Percentiles rank a stretch among this genome's conserved stretches.
Evolutionary conservation across 2,888 invertebrate species (phyloP).

Genomic region (Pemphredon lugubris): DNA sequence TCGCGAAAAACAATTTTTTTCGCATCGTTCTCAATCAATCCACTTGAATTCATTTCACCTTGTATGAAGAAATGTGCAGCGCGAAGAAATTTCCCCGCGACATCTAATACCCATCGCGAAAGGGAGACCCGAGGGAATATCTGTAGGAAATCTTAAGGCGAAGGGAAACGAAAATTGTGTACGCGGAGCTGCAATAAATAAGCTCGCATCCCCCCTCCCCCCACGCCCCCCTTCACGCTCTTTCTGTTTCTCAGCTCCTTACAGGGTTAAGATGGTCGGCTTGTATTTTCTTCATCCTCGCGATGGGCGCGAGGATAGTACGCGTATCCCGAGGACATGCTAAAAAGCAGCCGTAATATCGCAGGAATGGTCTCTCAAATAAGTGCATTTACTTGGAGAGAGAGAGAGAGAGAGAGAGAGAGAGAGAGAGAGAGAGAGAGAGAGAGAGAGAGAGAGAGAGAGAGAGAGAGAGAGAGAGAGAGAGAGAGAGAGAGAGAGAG

Average conservation of each 20-base stretch:
- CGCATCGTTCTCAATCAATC: too few relatives aligned
- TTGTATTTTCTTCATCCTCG: not conserved
- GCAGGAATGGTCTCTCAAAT: slow-evolving; percentile 17
- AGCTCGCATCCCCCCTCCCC: slow-evolving; percentile 14
- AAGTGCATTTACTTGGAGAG: slow-evolving; percentile 31
- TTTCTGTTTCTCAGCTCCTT: too few relatives aligned
- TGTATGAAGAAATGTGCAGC: too few relatives aligned
- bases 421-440: not conserved
- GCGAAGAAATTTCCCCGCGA: not conserved
- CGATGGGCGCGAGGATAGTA: not conserved
- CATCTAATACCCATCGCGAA: slow-evolving; percentile 9
- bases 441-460: too few relatives aligned
- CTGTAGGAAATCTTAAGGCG: slow-evolving; percentile 7
- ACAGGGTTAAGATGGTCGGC: slow-evolving; percentile 1
- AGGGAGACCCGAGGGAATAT: too few relatives aligned
- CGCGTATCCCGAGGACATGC: slow-evolving; percentile 7
- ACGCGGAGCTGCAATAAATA: slow-evolving; percentile 33
- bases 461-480: too few relatives aligned
- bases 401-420: not conserved
- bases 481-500: too few relatives aligned
- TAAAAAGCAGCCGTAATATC: slow-evolving; percentile 39
- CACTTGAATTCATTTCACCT: too few relatives aligned
- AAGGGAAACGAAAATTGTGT: slow-evolving; percentile 25
- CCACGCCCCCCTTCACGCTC: not conserved
- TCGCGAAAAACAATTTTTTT: too few relatives aligned